Percentiles rank a stretch among this genome's conserved stretches.
Conservation (phyloP, 2,797 vertebrate genomes). For the Octomys mimax region DNA sequence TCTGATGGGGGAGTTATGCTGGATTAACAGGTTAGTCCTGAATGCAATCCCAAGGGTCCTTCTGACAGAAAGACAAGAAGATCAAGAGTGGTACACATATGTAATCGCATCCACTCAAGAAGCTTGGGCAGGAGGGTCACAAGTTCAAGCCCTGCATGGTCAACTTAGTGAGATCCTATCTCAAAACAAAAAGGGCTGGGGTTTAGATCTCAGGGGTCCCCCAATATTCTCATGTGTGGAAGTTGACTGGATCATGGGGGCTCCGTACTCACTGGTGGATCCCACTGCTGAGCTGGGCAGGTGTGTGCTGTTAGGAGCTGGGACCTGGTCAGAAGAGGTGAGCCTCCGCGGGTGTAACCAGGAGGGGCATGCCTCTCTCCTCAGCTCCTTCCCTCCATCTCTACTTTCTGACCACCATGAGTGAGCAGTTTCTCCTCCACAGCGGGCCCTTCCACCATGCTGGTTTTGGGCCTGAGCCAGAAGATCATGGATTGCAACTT, state of each 20-base stretch:
- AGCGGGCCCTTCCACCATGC: background rate
- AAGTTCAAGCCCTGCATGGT: background rate
- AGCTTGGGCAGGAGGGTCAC: background rate
- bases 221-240: background rate
- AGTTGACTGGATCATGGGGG: background rate
- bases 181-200: background rate
- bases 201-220: background rate
- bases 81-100: background rate
- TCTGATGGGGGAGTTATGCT: background rate
- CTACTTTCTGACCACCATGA: background rate
- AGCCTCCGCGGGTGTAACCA: background rate
- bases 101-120: background rate
- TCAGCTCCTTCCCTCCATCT: background rate
- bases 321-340: background rate
- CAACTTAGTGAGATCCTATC: background rate
- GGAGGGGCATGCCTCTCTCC: background rate
- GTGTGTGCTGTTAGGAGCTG: background rate
- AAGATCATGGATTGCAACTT: background rate
- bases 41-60: background rate
- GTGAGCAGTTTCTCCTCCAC: background rate
- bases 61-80: background rate
- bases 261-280: too few species aligned
- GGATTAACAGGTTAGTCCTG: background rate
- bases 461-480: background rate
- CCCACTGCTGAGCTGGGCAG: background rate